Evolutionary conservation across 2,797 vertebrate species (phyloP).

Genomic region (Neosilurus hyrtlii): DNA sequence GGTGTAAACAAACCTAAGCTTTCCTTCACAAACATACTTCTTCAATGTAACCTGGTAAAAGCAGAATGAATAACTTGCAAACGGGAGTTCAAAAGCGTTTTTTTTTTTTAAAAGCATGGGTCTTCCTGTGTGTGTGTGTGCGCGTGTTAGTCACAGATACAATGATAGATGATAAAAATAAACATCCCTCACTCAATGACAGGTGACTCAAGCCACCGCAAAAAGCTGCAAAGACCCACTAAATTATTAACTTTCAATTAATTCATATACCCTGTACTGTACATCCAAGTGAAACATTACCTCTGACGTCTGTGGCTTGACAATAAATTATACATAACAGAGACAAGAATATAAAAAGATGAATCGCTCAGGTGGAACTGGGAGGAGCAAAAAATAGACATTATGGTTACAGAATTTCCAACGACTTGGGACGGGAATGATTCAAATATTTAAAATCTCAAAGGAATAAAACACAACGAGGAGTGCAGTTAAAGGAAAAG

Average conservation of each 20-base stretch:
- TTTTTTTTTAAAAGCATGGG: not conserved
- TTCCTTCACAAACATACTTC: slow-evolving; percentile 22
- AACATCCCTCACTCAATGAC: not conserved
- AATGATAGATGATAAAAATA: not conserved
- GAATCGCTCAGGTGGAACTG: not conserved
- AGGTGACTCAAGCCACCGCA: not conserved
- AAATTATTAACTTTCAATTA: slow-evolving; percentile 32
- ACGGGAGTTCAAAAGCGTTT: not conserved
- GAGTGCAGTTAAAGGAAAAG: not conserved
- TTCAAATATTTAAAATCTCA: not conserved
- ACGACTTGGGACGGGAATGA: not conserved
- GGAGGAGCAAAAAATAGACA: not conserved
- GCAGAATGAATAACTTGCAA: slow-evolving; percentile 11
- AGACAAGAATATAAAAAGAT: slow-evolving; percentile 18
- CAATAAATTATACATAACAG: not conserved
- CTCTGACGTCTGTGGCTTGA: not conserved
- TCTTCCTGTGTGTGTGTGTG: no score
- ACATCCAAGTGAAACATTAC: slow-evolving; percentile 24
- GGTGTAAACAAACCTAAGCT: not conserved
- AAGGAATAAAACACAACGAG: not conserved
- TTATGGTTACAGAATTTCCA: slow-evolving; percentile 11
- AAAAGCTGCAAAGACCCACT: not conserved
- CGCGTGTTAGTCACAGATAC: not conserved
- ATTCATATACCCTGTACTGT: slow-evolving; percentile 25
- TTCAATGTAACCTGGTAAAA: slow-evolving; percentile 17